Evolutionary conservation across 2,797 vertebrate genomes (phyloP).

Genomic region (Spatula clypeata): DNA sequence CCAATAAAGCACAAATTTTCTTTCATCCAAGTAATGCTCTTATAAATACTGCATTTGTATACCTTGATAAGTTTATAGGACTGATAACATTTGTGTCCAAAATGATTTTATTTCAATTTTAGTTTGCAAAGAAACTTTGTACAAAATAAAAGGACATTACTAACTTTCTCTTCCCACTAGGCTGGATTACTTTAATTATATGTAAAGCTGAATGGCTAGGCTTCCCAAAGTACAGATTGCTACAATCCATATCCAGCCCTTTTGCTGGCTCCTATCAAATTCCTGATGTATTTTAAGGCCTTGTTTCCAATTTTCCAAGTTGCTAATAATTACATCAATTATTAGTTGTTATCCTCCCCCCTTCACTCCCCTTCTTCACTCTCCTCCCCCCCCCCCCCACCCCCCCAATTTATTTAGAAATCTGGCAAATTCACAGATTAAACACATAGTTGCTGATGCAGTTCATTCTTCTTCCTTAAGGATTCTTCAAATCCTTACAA

Average conservation of each 20-base stretch:
- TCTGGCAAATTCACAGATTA: not conserved
- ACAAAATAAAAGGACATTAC: accelerated
- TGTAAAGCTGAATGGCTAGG: not conserved
- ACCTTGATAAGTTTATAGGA: accelerated
- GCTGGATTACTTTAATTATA: not conserved
- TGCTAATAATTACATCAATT: not conserved
- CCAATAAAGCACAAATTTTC: not conserved
- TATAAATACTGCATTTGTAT: not conserved
- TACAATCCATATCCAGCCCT: not conserved
- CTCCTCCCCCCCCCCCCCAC: not conserved
- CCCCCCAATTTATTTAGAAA: not conserved
- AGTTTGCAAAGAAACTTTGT: not conserved
- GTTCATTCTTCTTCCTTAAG: not conserved
- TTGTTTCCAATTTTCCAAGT: not conserved
- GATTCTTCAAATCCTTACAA: not conserved
- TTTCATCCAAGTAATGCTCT: not conserved
- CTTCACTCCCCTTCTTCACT: too few species aligned
- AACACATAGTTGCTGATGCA: not conserved
- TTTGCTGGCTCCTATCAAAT: not conserved
- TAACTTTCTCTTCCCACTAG: not conserved
- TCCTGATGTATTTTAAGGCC: not conserved
- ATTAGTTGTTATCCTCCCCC: not conserved
- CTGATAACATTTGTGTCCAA: not conserved
- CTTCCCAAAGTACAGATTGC: accelerated
- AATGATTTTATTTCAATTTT: not conserved